These are phyloP conservation scores for Grammatotria lemairii DNA, from an alignment of 2,113 vertebrate species.

Conservation along the genomic window DNA sequence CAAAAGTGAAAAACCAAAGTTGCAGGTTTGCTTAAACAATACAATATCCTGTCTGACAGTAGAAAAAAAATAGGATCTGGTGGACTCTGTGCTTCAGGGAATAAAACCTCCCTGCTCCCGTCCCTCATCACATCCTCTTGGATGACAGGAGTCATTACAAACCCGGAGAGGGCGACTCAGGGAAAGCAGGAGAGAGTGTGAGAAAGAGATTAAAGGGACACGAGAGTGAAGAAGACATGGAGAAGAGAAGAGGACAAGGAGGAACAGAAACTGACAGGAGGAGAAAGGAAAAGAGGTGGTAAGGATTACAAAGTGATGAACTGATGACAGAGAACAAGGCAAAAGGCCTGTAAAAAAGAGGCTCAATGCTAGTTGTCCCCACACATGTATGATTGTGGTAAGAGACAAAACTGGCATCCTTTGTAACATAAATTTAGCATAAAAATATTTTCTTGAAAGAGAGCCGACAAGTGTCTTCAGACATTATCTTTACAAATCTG, in stretches of 20 bases:
- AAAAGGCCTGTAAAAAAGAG: not conserved
- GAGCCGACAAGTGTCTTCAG: not conserved
- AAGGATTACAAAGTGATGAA: not conserved
- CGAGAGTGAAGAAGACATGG: constrained; percentile 29
- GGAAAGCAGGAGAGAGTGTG: not conserved
- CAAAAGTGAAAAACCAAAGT: not conserved
- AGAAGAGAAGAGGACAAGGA: not conserved
- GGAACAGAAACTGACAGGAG: constrained; percentile 22
- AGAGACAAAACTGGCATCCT: not conserved
- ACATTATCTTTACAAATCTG: not conserved
- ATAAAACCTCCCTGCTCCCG: not conserved
- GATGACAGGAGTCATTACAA: constrained; percentile 43
- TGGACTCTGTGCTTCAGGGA: not conserved
- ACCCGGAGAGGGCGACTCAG: not conserved
- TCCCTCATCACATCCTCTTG: constrained; percentile 20
- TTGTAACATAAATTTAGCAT: not conserved
- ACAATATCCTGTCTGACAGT: not conserved
- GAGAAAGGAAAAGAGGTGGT: not conserved
- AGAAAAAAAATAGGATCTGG: not conserved
- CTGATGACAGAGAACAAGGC: not conserved
- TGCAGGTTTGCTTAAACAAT: not conserved
- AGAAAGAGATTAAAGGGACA: constrained; percentile 35
- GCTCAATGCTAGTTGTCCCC: not conserved
- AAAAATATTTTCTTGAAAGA: not conserved
- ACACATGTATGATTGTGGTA: not conserved